phyloP scores from a whole-genome alignment of 2,888 invertebrate genomes.

The Tridacna gigas region DNA sequence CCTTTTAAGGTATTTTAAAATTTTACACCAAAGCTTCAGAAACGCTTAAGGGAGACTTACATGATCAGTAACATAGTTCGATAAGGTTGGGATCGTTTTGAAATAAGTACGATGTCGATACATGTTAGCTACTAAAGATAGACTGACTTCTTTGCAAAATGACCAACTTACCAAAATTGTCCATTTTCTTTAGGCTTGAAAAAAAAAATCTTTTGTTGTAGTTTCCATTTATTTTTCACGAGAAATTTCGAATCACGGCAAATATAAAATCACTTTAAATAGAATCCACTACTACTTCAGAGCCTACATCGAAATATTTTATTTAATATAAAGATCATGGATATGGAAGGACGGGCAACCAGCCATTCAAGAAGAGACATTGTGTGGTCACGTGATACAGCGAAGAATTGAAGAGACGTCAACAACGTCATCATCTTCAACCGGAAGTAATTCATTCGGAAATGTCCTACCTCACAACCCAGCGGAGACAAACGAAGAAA shows the following conservation, averaged over 20 bases:
- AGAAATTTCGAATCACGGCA: no score
- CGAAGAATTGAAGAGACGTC: background rate
- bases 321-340: background rate
- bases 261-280: background rate
- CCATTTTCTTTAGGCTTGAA: background rate
- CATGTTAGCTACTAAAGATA: background rate
- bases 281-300: background rate
- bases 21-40: no score
- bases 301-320: background rate
- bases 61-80: background rate
- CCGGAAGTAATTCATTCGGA: no score
- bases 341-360: background rate
- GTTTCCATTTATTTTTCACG: no score
- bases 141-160: background rate
- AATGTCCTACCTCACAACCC: no score
- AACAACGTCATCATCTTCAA: no score
- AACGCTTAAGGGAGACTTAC: no score
- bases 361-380: background rate
- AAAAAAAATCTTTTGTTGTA: no score
- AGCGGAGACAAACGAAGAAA: no score
- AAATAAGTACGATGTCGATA: no score
- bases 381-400: slow-evolving; percentile 33
- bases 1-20: no score
- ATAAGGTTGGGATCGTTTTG: no score
- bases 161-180: background rate